A percentile compares a stretch with the other conserved stretches of the same genome.
Conservation (phyloP, 2,888 invertebrate species). For the Orthosia incerta region DNA sequence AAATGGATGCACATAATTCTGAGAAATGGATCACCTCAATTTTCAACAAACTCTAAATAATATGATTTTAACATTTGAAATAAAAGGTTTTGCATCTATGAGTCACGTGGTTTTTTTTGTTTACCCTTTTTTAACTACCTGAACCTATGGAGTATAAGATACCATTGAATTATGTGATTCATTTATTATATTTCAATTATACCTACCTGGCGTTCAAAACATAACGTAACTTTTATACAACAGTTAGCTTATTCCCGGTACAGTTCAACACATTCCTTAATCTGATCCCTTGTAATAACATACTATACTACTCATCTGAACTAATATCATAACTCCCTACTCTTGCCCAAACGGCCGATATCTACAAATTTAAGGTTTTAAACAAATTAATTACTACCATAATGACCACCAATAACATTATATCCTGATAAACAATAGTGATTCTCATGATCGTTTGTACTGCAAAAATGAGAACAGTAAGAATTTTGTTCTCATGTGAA, state of each 20-base stretch:
- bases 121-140: no score
- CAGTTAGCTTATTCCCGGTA: constrained; percentile 21
- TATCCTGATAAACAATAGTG: neutral
- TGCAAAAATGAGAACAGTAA: neutral
- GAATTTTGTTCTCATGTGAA: no score
- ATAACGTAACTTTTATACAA: constrained; percentile 1
- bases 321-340: neutral
- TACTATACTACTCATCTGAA: neutral
- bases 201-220: constrained; percentile 15
- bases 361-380: constrained; percentile 9
- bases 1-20: no score
- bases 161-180: neutral
- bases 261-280: constrained; percentile 19
- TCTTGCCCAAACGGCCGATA: neutral
- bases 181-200: neutral
- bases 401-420: neutral
- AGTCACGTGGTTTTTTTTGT: no score
- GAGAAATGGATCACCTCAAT: no score
- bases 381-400: constrained; percentile 4
- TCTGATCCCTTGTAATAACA: constrained; percentile 24
- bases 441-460: constrained; percentile 4
- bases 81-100: no score
- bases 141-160: no score
- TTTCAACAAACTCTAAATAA: no score
- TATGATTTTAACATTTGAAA: no score